These are phyloP conservation scores for Rhipidura dahli DNA, from an alignment of 2,113 vertebrate species.

Conservation along the genomic window DNA sequence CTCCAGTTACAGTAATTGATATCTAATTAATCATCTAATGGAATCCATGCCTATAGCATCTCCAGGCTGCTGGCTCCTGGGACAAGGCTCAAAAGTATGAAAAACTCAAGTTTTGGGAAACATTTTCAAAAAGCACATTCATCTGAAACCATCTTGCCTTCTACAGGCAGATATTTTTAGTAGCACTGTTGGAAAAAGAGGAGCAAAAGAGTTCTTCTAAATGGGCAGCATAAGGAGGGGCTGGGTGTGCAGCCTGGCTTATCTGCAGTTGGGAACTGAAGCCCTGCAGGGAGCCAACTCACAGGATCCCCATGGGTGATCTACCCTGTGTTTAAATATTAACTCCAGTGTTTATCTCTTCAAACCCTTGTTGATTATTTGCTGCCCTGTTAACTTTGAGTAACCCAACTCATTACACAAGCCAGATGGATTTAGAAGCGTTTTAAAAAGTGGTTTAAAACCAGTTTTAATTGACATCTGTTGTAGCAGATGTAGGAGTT, in stretches of 20 bases:
- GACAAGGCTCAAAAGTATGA: background rate
- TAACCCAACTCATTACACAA: background rate
- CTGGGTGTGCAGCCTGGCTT: fast-evolving
- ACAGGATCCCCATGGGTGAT: background rate
- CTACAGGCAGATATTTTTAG: background rate
- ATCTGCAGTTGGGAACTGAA: background rate
- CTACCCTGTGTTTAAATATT: background rate
- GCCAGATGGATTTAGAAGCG: background rate
- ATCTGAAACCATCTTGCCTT: background rate
- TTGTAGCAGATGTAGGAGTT: background rate
- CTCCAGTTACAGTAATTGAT: background rate
- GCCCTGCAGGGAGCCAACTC: background rate
- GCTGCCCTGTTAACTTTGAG: background rate
- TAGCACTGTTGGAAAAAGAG: background rate
- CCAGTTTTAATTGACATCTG: background rate
- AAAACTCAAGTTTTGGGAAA: background rate
- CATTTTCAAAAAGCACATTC: background rate
- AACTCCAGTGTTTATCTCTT: background rate
- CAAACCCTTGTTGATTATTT: background rate
- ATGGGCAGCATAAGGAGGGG: no score
- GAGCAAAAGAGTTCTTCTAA: background rate
- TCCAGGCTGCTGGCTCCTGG: background rate
- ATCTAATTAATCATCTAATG: background rate
- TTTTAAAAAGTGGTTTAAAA: background rate
- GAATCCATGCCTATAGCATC: background rate